phyloP scores from a whole-genome alignment of 2,888 invertebrate genomes.

The Nephrotoma appendiculata region DNA sequence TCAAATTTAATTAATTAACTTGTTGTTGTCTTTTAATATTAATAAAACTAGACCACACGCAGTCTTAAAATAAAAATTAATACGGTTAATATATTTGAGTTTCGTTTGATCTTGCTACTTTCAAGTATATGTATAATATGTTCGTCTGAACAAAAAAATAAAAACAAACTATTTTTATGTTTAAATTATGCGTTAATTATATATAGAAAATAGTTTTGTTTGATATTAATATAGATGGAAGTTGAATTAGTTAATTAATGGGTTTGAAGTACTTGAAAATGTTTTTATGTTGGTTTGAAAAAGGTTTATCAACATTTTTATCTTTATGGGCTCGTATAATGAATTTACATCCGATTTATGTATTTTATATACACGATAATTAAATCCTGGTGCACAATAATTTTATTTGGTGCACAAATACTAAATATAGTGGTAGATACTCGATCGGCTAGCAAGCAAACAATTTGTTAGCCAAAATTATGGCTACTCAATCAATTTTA shows the following conservation, averaged over 20 bases:
- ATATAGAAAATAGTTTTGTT: neutral
- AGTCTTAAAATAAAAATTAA: neutral
- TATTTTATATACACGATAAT: neutral
- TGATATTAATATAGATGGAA: neutral
- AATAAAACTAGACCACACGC: neutral
- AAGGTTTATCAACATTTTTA: neutral
- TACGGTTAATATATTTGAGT: neutral
- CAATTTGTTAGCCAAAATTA: no score
- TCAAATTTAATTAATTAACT: neutral
- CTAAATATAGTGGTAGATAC: no score
- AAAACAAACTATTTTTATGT: neutral
- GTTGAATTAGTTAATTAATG: neutral
- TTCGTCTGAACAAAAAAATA: neutral
- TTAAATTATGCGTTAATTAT: neutral
- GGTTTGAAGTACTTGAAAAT: neutral
- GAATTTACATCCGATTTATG: neutral
- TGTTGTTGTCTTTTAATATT: neutral
- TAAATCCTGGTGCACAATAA: neutral
- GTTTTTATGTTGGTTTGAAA: neutral
- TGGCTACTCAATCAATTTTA: no score
- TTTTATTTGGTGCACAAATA: no score
- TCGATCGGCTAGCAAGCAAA: no score
- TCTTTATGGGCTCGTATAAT: neutral
- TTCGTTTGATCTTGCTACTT: neutral
- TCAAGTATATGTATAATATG: neutral